Conservation (phyloP, 2,797 vertebrate species). For the Onychomys leucogaster region DNA sequence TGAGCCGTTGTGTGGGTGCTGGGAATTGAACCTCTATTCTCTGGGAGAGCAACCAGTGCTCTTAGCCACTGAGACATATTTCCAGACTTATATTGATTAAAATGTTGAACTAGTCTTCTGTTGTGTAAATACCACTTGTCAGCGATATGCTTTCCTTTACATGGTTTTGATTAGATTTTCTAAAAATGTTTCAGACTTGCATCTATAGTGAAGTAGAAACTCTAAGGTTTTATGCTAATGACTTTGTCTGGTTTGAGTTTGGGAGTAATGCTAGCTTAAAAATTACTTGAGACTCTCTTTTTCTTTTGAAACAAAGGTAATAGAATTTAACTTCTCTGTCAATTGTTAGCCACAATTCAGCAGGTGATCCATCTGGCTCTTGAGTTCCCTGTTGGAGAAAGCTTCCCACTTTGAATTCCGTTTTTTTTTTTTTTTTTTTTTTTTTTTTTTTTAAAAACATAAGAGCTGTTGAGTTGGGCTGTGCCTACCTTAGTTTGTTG, state of each 20-base stretch:
- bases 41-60: background rate
- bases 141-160: background rate
- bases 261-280: background rate
- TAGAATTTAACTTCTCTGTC: background rate
- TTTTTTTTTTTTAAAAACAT: background rate
- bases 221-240: background rate
- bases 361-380: background rate
- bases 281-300: background rate
- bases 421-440: constrained; percentile 10
- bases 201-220: background rate
- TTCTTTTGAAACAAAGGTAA: background rate
- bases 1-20: background rate
- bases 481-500: background rate
- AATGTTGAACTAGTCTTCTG: background rate
- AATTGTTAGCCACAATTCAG: background rate
- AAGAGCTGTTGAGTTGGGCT: background rate
- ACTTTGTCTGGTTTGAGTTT: background rate
- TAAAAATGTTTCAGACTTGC: background rate
- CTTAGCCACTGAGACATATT: background rate
- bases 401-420: background rate
- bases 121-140: background rate
- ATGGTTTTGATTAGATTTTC: background rate
- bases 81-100: background rate
- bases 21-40: background rate
- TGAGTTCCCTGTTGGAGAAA: background rate